These are phyloP conservation scores for Odontamblyopus lacepedii DNA, from an alignment of 2,797 vertebrate species.

Conservation along the genomic window DNA sequence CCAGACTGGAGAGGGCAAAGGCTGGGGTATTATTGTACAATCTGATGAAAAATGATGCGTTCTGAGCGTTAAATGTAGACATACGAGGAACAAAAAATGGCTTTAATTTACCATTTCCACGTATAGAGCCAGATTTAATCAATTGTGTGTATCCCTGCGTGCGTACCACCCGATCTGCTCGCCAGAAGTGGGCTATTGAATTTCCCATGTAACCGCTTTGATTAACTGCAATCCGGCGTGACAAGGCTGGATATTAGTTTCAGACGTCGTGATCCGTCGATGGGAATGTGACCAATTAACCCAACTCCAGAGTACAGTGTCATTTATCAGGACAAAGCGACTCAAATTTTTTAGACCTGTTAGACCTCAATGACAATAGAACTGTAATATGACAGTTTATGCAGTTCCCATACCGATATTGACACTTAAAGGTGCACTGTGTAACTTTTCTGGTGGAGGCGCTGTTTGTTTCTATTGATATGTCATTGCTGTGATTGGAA, in stretches of 20 bases:
- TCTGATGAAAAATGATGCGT: conserved; percentile 57
- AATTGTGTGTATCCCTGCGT: conserved; percentile 53
- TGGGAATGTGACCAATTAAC: conserved; percentile 37
- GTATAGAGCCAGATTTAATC: conserved; percentile 43
- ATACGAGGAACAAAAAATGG: conserved; percentile 32
- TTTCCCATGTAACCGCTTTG: conserved; percentile 45
- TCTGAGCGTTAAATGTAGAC: conserved; percentile 39
- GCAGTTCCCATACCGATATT: too few species aligned
- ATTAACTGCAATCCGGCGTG: conserved; percentile 35
- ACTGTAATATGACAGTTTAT: neutral
- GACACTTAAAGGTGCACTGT: too few species aligned
- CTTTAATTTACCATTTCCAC: conserved; percentile 50
- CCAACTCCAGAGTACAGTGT: neutral
- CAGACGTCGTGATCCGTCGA: conserved; percentile 17
- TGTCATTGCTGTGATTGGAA: too few species aligned
- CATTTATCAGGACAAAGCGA: conserved; percentile 5
- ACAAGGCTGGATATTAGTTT: conserved; percentile 35
- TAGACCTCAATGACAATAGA: neutral
- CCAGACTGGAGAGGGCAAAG: conserved; percentile 34
- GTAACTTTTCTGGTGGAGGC: too few species aligned
- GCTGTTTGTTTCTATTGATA: too few species aligned
- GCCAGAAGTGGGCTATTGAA: conserved; percentile 37
- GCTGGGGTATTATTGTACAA: conserved; percentile 46
- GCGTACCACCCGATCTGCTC: conserved; percentile 35
- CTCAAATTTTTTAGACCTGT: conserved; percentile 7